These are phyloP conservation scores for Hephaestus fuliginosus DNA, from an alignment of 2,797 vertebrate species.

Conservation along the genomic window DNA sequence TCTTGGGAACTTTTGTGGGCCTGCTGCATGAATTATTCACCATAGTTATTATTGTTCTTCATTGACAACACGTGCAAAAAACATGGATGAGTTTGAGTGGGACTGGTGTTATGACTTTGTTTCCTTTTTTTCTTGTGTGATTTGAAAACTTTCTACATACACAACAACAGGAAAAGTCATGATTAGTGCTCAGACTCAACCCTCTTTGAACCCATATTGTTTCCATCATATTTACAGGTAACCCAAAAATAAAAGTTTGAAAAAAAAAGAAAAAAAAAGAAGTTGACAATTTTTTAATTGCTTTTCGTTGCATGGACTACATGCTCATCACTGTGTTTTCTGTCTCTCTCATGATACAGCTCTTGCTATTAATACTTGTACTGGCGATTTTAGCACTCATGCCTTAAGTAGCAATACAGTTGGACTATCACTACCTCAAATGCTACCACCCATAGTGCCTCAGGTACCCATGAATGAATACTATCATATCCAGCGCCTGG, in stretches of 20 bases:
- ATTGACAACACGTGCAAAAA: not conserved
- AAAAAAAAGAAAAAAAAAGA: too few relatives aligned
- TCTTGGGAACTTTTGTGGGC: not conserved
- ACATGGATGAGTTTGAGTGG: not conserved
- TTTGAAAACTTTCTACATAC: not conserved
- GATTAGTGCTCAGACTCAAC: not conserved
- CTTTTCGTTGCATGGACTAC: too few relatives aligned
- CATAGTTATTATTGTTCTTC: not conserved
- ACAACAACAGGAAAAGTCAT: not conserved
- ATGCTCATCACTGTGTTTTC: too few relatives aligned
- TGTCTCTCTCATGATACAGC: too few relatives aligned
- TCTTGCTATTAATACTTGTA: too few relatives aligned
- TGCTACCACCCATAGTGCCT: not conserved
- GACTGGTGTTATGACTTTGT: not conserved
- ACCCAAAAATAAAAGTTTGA: too few relatives aligned
- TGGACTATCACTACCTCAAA: not conserved
- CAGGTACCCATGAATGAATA: constrained; percentile 10
- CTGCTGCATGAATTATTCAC: not conserved
- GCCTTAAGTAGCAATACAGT: too few relatives aligned
- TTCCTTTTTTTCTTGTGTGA: not conserved
- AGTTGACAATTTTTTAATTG: too few relatives aligned
- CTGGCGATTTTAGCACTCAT: too few relatives aligned
- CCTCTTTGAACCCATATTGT: not conserved
- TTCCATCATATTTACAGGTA: not conserved
- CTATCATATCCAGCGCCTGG: not conserved